Conservation (phyloP, 2,113 vertebrate species). For the Megatriorchis doriae region DNA sequence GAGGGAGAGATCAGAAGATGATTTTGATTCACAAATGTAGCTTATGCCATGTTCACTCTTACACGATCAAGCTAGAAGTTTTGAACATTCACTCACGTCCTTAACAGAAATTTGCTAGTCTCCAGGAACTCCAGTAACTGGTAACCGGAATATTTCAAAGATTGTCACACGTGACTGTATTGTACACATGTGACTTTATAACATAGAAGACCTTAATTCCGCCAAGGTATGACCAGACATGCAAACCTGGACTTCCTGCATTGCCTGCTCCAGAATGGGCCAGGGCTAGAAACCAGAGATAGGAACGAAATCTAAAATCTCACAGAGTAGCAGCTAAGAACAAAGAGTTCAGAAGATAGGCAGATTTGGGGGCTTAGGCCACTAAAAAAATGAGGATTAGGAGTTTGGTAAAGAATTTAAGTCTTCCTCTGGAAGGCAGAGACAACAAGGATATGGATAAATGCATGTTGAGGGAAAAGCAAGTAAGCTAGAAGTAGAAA, state of each 20-base stretch:
- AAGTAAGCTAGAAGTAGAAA: background rate
- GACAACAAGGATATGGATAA: background rate
- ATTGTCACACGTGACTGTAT: fast-evolving
- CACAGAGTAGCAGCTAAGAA: background rate
- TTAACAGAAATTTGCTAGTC: background rate
- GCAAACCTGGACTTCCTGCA: background rate
- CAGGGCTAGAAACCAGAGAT: background rate
- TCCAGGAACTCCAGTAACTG: background rate
- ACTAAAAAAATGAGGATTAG: background rate
- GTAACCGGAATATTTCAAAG: background rate
- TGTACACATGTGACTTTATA: background rate
- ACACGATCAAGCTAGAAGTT: fast-evolving
- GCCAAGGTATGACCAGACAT: background rate
- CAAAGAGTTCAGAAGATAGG: background rate
- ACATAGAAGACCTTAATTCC: background rate
- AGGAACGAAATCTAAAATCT: background rate
- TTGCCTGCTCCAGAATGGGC: background rate
- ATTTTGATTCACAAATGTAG: background rate
- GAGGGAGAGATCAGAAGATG: background rate
- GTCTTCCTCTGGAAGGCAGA: background rate
- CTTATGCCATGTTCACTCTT: background rate
- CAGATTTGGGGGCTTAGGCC: background rate
- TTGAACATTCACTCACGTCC: background rate
- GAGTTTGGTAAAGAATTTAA: background rate
- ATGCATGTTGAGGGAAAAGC: background rate